A percentile compares a stretch with the other conserved stretches of the same genome.
Evolutionary conservation across 1,140 invertebrate genomes (phyloP).

Genomic region (Eriosoma lanigerum): DNA sequence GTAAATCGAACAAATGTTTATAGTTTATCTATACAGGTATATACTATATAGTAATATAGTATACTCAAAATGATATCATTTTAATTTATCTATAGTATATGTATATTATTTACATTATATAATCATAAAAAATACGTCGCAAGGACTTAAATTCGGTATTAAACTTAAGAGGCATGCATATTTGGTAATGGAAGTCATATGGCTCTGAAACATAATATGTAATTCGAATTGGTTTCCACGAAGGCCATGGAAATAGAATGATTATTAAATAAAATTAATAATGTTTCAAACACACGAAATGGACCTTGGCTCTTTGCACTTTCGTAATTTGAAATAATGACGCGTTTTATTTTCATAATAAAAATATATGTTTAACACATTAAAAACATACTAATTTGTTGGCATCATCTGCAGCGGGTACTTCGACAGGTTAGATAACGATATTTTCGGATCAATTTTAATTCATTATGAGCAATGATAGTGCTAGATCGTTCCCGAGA

Average conservation of each 20-base stretch:
- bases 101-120: not conserved
- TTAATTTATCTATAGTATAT: too few relatives aligned
- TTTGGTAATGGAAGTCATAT: too few relatives aligned
- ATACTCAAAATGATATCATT: too few relatives aligned
- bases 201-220: not conserved
- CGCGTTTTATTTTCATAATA: not conserved
- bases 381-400: constrained; percentile 19
- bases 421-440: too few relatives aligned
- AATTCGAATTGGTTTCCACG: not conserved
- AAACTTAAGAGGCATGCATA: too few relatives aligned
- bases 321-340: constrained; percentile 26
- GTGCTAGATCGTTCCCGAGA: constrained; percentile 1
- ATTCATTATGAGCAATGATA: constrained; percentile 21
- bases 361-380: too few relatives aligned
- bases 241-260: constrained; percentile 7
- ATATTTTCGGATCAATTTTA: not conserved
- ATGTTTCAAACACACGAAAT: not conserved
- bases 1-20: too few relatives aligned
- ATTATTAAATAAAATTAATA: constrained; percentile 16
- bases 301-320: constrained; percentile 2
- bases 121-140: not conserved
- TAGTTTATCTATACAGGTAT: too few relatives aligned
- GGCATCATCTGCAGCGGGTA: not conserved
- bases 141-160: not conserved
- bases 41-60: too few relatives aligned